A percentile compares a stretch with the other conserved stretches of the same genome.
phyloP scores from a whole-genome alignment of 92 coral and sea anemone genomes.

The Galaxea fascicularis region DNA sequence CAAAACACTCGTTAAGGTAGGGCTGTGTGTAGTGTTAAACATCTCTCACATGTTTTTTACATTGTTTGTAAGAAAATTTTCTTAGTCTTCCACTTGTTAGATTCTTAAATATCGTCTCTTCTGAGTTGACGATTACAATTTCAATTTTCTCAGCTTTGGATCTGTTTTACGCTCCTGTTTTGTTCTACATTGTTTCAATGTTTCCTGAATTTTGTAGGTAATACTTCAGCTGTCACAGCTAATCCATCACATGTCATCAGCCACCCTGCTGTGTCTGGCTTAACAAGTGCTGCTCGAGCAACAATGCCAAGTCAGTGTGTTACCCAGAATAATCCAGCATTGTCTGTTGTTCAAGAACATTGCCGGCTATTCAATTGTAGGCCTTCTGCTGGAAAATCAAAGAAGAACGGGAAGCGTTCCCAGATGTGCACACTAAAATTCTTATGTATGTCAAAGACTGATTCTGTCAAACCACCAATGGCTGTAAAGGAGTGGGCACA shows the following conservation, averaged over 20 bases:
- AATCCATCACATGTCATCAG: neutral
- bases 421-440: slow-evolving; percentile 2
- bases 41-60: no score
- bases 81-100: neutral
- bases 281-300: neutral
- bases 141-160: neutral
- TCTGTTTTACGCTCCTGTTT: slow-evolving; percentile 1
- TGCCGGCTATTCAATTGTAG: neutral
- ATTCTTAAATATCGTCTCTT: neutral
- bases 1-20: no score
- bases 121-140: neutral
- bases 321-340: neutral
- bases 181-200: neutral
- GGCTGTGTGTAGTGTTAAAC: no score
- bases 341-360: neutral
- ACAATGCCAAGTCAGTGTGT: neutral
- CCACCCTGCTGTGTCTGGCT: slow-evolving; percentile 2
- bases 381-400: neutral
- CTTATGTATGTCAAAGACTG: slow-evolving; percentile 49
- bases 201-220: neutral
- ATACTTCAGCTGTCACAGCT: neutral
- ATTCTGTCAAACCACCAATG: slow-evolving; percentile 52
- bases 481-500: slow-evolving; percentile 51
- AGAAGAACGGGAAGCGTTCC: slow-evolving; percentile 1
- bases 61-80: no score